These are phyloP conservation scores for Arctocebus calabarensis DNA, from an alignment of 2,797 vertebrate genomes.

Conservation along the genomic window DNA sequence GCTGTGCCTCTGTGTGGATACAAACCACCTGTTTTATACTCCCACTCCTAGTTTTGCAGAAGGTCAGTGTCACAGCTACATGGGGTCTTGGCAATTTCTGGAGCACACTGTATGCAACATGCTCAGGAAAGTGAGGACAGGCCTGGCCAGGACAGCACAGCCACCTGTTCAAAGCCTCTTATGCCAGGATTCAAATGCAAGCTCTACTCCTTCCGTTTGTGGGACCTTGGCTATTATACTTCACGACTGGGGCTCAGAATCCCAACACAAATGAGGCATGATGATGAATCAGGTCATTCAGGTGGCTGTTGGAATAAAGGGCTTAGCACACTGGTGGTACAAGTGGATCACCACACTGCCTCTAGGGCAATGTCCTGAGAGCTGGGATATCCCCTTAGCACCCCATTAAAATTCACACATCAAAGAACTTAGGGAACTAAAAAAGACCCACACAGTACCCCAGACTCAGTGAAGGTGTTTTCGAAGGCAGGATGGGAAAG, in stretches of 20 bases:
- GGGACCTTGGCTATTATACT: no score
- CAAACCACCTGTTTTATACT: no score
- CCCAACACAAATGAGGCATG: no score
- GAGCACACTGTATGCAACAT: neutral
- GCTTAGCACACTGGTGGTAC: neutral
- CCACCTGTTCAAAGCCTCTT: neutral
- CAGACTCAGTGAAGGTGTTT: neutral
- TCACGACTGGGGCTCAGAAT: neutral
- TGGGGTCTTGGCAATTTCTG: no score
- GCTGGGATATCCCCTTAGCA: accelerated
- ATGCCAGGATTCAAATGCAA: neutral
- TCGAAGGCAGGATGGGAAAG: neutral
- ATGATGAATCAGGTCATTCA: neutral
- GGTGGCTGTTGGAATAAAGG: neutral
- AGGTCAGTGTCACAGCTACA: no score
- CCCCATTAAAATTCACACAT: neutral
- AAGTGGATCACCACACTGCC: neutral
- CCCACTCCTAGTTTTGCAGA: no score
- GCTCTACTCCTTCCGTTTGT: neutral
- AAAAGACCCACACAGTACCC: neutral
- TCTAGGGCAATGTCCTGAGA: no score
- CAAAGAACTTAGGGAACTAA: neutral
- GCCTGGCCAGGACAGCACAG: neutral
- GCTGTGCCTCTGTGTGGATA: no score
- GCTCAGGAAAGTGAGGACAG: neutral